Percentiles rank a stretch among this genome's conserved stretches.
phyloP scores from a whole-genome alignment of 2,113 vertebrate species.

The Clinocottus analis region DNA sequence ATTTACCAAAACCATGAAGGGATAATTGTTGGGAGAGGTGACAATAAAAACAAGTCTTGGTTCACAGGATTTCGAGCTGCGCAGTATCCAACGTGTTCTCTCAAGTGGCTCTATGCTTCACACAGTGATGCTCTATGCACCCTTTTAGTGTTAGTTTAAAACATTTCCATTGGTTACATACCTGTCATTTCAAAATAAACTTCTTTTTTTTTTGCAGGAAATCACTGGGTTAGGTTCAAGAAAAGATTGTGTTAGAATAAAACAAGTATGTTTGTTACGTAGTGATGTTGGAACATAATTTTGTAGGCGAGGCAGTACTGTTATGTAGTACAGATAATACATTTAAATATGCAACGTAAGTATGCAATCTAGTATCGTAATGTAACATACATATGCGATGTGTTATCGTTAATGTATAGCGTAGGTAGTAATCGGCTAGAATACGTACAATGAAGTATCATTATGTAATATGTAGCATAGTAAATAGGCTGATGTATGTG shows the following conservation, averaged over 20 bases:
- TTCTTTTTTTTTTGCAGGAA: too few species aligned
- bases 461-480: too few species aligned
- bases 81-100: background rate
- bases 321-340: too few species aligned
- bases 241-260: background rate
- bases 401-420: background rate
- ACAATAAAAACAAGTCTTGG: background rate
- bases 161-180: too few species aligned
- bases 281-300: background rate
- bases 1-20: slow-evolving; percentile 42
- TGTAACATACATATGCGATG: background rate
- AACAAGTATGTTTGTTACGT: background rate
- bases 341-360: too few species aligned
- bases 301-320: background rate
- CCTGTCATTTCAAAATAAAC: too few species aligned
- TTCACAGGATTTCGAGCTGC: background rate
- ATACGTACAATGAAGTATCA: background rate
- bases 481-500: background rate
- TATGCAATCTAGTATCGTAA: too few species aligned
- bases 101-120: too few species aligned
- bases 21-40: slow-evolving; percentile 25
- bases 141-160: too few species aligned
- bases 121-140: too few species aligned
- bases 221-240: background rate
- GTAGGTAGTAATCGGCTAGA: background rate